Evolutionary conservation across 2,797 vertebrate species (phyloP), one percentile per base, ranked within the genome.

Genomic region (Phyllotis vaccarum): DNA sequence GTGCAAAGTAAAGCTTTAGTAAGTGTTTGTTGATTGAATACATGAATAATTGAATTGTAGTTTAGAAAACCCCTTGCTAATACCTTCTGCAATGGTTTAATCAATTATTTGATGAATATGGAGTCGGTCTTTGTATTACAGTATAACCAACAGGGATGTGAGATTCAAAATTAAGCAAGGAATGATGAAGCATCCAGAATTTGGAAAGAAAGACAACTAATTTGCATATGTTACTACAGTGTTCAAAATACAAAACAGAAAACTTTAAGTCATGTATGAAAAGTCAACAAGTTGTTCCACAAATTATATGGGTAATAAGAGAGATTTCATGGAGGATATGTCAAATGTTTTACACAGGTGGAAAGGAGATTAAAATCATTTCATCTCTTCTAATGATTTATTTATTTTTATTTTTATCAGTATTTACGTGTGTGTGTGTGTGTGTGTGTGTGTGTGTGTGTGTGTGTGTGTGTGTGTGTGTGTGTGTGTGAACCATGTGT

Each of bases 11-110:
- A 90, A 60, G 70, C 52, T 81, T 91, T 46, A 86, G 56, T 13
- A 81, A 79, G 43, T 72, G 56, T 90, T 90, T 79, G n/a, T 64
- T 85, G 80, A 93, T 60, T 95, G 70, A 97, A 94, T 93, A 76
- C 78, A 60, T 22, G 19, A 95, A 96, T 90, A 60, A 92, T 91
- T 85, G 37, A 94, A 93, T 40, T 29, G 21, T 40, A 29, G 22
- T 86, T 79, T 88, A 83, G 46, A 27, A 93, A 96, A 91, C 86
- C 70, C 31, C 64, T 83, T 8, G 46, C 21, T 79, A 81, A 76
- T 86, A 66, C 29, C 49, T 94, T 87, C 66, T 81, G 11, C 34
- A 37, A 74, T 72, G 43, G 16, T 56, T 92, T 60, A n/a, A 76
- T 80, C 83, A 76, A 62, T 90, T 94, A 80, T 82, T 91, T 87